These are phyloP conservation scores for Rhinichthys klamathensis DNA, from an alignment of 2,113 vertebrate species.

Conservation along the genomic window DNA sequence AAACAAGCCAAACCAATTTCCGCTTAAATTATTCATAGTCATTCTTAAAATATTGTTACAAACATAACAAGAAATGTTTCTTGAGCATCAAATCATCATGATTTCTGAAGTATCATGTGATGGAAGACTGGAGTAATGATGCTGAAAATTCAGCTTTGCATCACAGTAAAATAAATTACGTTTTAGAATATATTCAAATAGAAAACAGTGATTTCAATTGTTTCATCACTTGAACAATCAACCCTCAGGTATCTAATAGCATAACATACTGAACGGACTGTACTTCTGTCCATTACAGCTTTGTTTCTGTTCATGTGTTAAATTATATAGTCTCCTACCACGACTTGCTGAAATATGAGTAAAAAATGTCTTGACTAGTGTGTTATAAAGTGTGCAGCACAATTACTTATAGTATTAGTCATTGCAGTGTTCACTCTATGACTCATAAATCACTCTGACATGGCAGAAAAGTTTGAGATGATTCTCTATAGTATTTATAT, in stretches of 20 bases:
- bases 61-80: too few relatives aligned
- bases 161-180: too few relatives aligned
- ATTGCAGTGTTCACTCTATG: not conserved
- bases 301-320: not conserved
- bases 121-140: too few relatives aligned
- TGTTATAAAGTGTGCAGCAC: not conserved
- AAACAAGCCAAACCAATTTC: too few relatives aligned
- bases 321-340: not conserved
- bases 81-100: too few relatives aligned
- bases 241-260: not conserved
- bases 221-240: not conserved
- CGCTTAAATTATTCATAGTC: not conserved
- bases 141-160: too few relatives aligned
- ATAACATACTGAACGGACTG: not conserved
- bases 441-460: conserved; percentile 10
- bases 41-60: too few relatives aligned
- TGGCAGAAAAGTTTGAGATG: not conserved
- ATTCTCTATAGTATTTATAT: not conserved
- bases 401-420: conserved; percentile 8
- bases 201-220: too few relatives aligned
- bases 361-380: not conserved
- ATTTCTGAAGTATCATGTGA: too few relatives aligned
- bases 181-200: too few relatives aligned
- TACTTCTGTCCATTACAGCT: not conserved
- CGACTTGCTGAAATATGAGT: not conserved